Percentiles rank a stretch among this genome's conserved stretches.
These are phyloP conservation scores for Drosophila kanekoi DNA, from an alignment of 2,888 invertebrate genomes.

Conservation along the genomic window DNA sequence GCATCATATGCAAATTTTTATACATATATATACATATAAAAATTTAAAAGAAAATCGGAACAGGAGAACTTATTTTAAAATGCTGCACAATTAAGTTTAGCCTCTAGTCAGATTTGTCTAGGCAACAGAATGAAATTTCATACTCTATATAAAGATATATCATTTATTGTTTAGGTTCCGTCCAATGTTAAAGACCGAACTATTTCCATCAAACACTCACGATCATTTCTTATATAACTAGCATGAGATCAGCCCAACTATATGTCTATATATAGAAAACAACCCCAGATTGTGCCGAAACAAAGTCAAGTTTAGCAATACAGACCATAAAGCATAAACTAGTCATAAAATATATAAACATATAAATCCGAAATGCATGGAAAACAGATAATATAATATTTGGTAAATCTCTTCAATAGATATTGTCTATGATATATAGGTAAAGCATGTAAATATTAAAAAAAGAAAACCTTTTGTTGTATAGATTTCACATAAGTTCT, in stretches of 20 bases:
- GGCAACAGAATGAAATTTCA: slow-evolving; percentile 11
- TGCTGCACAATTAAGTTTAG: slow-evolving; percentile 41
- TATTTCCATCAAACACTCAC: background rate
- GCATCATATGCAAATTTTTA: slow-evolving; percentile 31
- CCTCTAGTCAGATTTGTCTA: slow-evolving; percentile 52
- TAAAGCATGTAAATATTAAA: slow-evolving; percentile 64
- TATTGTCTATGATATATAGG: slow-evolving; percentile 5
- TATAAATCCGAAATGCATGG: slow-evolving; percentile 20
- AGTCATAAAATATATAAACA: slow-evolving; percentile 42
- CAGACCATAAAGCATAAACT: slow-evolving; percentile 63
- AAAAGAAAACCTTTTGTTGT: slow-evolving; percentile 52
- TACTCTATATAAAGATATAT: slow-evolving; percentile 19
- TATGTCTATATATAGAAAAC: slow-evolving; percentile 21
- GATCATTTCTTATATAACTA: slow-evolving; percentile 13
- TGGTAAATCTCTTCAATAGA: slow-evolving; percentile 36
- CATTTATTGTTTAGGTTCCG: slow-evolving; percentile 65
- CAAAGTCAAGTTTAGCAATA: slow-evolving; percentile 26
- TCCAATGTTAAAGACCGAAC: slow-evolving; percentile 53
- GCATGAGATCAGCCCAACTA: slow-evolving; percentile 19
- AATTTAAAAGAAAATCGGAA: background rate
- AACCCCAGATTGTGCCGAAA: slow-evolving; percentile 72
- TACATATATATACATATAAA: background rate
- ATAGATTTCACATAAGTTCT: slow-evolving; percentile 60
- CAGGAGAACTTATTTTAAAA: slow-evolving; percentile 9
- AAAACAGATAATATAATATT: slow-evolving; percentile 25